Conservation (phyloP, 2,797 vertebrate species). For the Hoplostethus atlanticus region DNA sequence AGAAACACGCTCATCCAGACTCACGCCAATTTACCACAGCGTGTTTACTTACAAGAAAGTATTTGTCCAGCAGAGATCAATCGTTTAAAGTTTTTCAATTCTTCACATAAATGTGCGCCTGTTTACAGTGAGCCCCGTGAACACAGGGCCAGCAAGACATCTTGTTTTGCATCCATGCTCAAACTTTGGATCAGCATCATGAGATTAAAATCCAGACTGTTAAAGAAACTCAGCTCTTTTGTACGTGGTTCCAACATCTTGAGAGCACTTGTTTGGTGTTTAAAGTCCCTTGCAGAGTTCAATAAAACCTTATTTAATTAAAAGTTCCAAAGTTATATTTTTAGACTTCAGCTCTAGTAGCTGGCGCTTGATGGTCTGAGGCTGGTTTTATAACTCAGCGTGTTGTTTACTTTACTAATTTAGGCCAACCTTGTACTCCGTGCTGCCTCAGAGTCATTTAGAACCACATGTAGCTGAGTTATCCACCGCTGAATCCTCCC, state of each 20-base stretch:
- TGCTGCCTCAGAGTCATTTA: neutral
- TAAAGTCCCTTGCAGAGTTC: constrained; percentile 17
- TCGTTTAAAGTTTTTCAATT: constrained; percentile 8
- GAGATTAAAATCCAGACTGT: constrained; percentile 1
- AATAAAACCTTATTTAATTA: constrained; percentile 48
- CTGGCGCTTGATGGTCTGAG: neutral
- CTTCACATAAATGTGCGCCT: neutral
- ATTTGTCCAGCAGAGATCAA: constrained; percentile 28
- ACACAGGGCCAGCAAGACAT: neutral
- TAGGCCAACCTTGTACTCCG: neutral
- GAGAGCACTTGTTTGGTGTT: constrained; percentile 16
- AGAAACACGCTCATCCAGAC: neutral
- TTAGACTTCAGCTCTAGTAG: constrained; percentile 6
- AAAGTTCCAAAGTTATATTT: constrained; percentile 33
- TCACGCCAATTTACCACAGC: too few species aligned
- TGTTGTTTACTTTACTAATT: constrained; percentile 31
- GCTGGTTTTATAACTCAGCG: neutral
- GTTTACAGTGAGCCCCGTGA: too few species aligned
- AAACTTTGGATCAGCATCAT: constrained; percentile 16
- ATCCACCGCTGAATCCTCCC: too few species aligned
- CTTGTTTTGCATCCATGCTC: constrained; percentile 3
- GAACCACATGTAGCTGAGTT: constrained; percentile 14
- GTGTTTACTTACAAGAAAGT: constrained; percentile 9
- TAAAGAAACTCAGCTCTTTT: constrained; percentile 15
- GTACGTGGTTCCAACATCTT: constrained; percentile 3